Conservation (phyloP, 2,113 vertebrate species). For the Euleptes europaea region DNA sequence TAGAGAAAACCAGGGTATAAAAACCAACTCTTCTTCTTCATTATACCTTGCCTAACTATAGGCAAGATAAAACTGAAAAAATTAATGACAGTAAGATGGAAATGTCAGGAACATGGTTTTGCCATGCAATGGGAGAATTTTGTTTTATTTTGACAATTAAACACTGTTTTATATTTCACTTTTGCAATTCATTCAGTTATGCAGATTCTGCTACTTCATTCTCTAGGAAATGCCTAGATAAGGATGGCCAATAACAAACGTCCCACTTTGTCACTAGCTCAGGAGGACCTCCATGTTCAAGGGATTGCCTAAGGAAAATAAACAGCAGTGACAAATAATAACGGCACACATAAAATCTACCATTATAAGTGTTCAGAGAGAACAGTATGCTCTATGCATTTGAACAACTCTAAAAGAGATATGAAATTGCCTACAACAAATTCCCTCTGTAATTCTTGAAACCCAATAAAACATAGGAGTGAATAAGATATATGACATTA, state of each 20-base stretch:
- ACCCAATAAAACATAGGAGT: constrained; percentile 13
- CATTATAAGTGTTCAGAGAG: constrained; percentile 34
- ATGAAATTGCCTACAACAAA: constrained; percentile 26
- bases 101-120: too few species aligned
- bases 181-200: neutral
- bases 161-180: too few species aligned
- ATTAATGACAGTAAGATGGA: too few species aligned
- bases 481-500: constrained; percentile 35
- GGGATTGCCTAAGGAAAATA: neutral
- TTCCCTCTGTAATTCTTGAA: neutral
- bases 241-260: constrained; percentile 17
- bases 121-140: too few species aligned
- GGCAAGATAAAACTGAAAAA: too few species aligned
- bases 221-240: neutral
- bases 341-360: constrained; percentile 21
- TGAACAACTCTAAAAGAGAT: constrained; percentile 32
- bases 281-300: constrained; percentile 6
- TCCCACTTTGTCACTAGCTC: constrained; percentile 18
- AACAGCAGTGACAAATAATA: constrained; percentile 39
- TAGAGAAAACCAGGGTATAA: too few species aligned
- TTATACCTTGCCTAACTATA: too few species aligned
- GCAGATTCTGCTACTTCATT: neutral
- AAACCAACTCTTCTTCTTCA: too few species aligned
- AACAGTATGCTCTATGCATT: constrained; percentile 28
- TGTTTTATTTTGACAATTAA: too few species aligned